Conservation (phyloP, 1,140 invertebrate genomes). For the Maniola jurtina region DNA sequence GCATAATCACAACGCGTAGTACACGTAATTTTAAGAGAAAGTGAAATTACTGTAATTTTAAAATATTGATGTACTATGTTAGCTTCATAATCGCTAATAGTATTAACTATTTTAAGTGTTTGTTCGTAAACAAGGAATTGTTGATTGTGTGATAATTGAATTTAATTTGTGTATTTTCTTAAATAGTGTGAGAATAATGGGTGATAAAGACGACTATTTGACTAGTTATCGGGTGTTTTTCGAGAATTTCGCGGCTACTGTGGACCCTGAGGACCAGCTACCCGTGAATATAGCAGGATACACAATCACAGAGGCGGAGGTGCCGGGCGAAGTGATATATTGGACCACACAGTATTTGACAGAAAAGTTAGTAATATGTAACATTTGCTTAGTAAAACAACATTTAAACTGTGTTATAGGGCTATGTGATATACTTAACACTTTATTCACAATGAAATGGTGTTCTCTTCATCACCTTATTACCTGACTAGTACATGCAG, state of each 20-base stretch:
- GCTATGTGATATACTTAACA: too few relatives aligned
- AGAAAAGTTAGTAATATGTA: conserved; percentile 82
- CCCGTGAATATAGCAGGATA: conserved; percentile 85
- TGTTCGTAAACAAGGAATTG: conserved; percentile 42
- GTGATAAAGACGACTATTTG: conserved; percentile 83
- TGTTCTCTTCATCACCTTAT: too few relatives aligned
- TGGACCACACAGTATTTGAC: conserved; percentile 88
- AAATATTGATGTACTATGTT: background rate
- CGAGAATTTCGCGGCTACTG: conserved; percentile 82
- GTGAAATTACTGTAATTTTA: background rate
- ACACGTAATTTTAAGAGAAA: background rate
- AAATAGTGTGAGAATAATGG: conserved; percentile 52
- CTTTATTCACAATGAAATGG: too few relatives aligned
- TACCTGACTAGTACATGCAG: too few relatives aligned
- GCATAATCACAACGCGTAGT: background rate
- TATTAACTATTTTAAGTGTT: background rate
- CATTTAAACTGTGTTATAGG: too few relatives aligned
- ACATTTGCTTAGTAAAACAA: background rate
- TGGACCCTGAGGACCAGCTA: conserved; percentile 85
- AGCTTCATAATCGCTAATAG: background rate
- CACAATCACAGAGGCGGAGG: conserved; percentile 83
- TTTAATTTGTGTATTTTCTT: conserved; percentile 39
- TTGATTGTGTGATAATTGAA: conserved; percentile 46
- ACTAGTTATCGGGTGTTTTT: conserved; percentile 84
- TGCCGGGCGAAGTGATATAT: conserved; percentile 87